Percentiles rank a stretch among this genome's conserved stretches.
phyloP scores from a whole-genome alignment of 2,888 invertebrate genomes.

The Cybosia mesomella region DNA sequence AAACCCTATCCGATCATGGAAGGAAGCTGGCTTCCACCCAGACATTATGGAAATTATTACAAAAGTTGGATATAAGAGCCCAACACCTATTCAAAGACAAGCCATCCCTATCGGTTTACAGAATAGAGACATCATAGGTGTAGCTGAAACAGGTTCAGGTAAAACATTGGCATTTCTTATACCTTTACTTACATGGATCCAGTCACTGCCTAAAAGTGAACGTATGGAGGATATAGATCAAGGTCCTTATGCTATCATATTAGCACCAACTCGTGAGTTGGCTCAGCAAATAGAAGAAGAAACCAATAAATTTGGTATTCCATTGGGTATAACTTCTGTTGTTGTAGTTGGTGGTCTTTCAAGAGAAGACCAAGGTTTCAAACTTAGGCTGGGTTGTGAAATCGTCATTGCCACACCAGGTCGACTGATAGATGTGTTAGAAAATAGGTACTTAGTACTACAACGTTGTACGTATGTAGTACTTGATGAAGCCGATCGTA shows the following conservation, averaged over 20 bases:
- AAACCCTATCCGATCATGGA: constrained; percentile 98
- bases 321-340: constrained; percentile 96
- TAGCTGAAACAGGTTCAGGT: constrained; percentile 99
- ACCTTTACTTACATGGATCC: constrained; percentile 99
- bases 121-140: constrained; percentile 98
- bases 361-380: constrained; percentile 99
- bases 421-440: constrained; percentile 99
- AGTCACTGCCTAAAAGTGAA: constrained; percentile 98
- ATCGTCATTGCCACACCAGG: constrained; percentile 99
- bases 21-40: constrained; percentile 95
- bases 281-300: constrained; percentile 99
- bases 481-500: constrained; percentile 98
- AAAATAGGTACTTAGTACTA: constrained; percentile 98
- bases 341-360: constrained; percentile 99
- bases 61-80: constrained; percentile 98
- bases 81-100: constrained; percentile 99
- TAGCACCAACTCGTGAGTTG: constrained; percentile 99
- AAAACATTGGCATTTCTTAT: constrained; percentile 99
- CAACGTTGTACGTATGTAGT: constrained; percentile 99
- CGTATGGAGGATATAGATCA: constrained; percentile 96
- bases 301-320: constrained; percentile 98
- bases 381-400: constrained; percentile 98
- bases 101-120: constrained; percentile 99
- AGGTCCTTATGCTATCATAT: constrained; percentile 99
- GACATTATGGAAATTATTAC: constrained; percentile 98